Base-by-base conservation (phyloP, 2,888 invertebrate genomes). In the Julus scanicus region DNA sequence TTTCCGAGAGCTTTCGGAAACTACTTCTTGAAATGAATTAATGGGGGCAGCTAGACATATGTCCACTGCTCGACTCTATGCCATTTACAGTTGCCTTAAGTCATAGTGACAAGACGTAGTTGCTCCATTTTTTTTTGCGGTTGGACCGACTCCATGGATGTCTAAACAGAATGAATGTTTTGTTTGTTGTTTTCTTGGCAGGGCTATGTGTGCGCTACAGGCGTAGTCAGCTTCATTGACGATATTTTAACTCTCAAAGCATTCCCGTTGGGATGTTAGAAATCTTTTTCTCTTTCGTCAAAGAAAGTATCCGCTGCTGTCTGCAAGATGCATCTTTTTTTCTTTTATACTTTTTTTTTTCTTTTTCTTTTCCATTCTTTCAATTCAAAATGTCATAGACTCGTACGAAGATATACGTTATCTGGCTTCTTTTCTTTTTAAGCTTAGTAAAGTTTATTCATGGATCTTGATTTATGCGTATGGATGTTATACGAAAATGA, bases 161-260 rank as follows among this genome's bases (percentile, higher is more conserved):
- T 71, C 71, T 71, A 71, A 71, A 71, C 71, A 71, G 29, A 71
- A 71, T 71, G 29, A 71, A 29, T 71, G 71, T 71, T 71, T n/a
- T 71, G 71, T 71, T 71, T 71, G 71, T 71, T 71, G 71, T 71
- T 71, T 71, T 71, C 71, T 71, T 71, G 71, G 71, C 71, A 29
- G n/a, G 29, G 29, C 9, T 71, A 71, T 29, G 29, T 71, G 71
- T 29, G 71, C 29, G n/a, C 71, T n/a, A 71, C 71, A 71, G 71
- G 71, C 71, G 71, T 71, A 71, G 71, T 29, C 71, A 29, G 71
- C 29, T 29, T 71, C 71, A 71, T 71, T 29, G 71, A 71, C 71
- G 71, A 71, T 71, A 29, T 71, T 71, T 71, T 71, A 6, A 71
- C 3, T 71, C 71, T 71, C n/a, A 29, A 71, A 71, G 71, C 71